Conservation (phyloP, 2,797 vertebrate genomes). For the Bovichtus variegatus region DNA sequence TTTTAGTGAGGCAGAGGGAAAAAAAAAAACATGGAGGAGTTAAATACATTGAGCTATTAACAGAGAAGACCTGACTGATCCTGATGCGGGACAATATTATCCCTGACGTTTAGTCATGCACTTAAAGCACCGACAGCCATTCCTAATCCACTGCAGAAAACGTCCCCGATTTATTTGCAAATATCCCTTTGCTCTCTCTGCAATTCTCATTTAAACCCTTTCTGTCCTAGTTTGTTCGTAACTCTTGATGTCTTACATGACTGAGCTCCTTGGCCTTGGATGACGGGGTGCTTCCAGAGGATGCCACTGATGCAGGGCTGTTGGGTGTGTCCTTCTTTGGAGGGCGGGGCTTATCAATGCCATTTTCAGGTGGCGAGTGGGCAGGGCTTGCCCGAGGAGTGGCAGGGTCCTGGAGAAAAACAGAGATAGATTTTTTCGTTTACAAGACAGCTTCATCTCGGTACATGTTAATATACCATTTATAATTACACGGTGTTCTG, state of each 20-base stretch:
- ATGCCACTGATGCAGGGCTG: conserved; percentile 97
- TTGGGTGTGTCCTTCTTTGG: conserved; percentile 98
- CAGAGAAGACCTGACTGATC: conserved; percentile 83
- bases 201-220: conserved; percentile 68
- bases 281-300: conserved; percentile 98
- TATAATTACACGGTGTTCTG: background rate
- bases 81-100: conserved; percentile 84
- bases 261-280: conserved; percentile 99
- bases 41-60: conserved; percentile 87
- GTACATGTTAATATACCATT: conserved; percentile 1
- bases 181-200: conserved; percentile 69
- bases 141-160: conserved; percentile 81
- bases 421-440: background rate
- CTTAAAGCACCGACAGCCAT: conserved; percentile 84
- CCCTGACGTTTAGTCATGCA: conserved; percentile 86
- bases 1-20: conserved; percentile 73
- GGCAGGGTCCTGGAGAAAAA: conserved; percentile 90
- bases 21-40: conserved; percentile 77
- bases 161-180: conserved; percentile 75
- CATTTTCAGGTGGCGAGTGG: conserved; percentile 97
- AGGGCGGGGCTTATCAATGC: conserved; percentile 96
- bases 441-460: background rate
- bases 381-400: conserved; percentile 96
- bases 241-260: conserved; percentile 90
- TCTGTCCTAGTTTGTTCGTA: conserved; percentile 67